Evolutionary conservation across 2,888 invertebrate genomes (phyloP), one percentile per base, ranked within the genome.

Genomic region (Cinara cedri): DNA sequence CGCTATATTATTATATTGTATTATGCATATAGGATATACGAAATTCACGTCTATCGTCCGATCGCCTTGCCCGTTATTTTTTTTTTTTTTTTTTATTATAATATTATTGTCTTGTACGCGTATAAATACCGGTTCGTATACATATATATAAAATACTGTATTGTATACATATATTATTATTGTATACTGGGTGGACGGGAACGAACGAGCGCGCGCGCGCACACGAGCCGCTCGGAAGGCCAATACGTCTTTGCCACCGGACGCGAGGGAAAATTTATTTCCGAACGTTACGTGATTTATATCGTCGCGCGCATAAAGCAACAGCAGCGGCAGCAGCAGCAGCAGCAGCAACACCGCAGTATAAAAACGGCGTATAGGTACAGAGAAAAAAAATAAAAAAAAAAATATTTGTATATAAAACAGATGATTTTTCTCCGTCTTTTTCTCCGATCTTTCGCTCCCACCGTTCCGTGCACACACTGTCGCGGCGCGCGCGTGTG

Each of bases 261-360:
- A 72, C 72, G 46, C 49, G 72, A 51, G 72, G n/a, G 62, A 72
- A 54, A 46, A 72, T 72, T 51, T 62, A 72, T 62, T 62, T 62
- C 72, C 72, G 62, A 72, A 72, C 72, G 72, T 3, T 49, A 26
- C 72, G 72, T 62, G 72, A 72, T 72, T 72, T 62, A 62, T 72
- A 62, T 62, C 62, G 51, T 34, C 34, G 13, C 62, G 24, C 9
- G 34, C 24, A 63, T 19, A 19, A n/a, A n/a, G n/a, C n/a, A n/a
- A n/a, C n/a, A n/a, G 34, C 34, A 34, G 34, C 34, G 34, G 34
- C 34, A 34, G 34, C 34, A 34, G 34, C 3, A 6, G 34, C 34
- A 34, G 3, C 34, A 4, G 6, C 34, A 6, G 34, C 3, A 4
- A 4, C 34, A 6, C 34, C 34, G n/a, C n/a, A n/a, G n/a, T n/a